Base-by-base conservation (phyloP, 2,888 invertebrate species). In the Drosophila cyrtoloma region DNA sequence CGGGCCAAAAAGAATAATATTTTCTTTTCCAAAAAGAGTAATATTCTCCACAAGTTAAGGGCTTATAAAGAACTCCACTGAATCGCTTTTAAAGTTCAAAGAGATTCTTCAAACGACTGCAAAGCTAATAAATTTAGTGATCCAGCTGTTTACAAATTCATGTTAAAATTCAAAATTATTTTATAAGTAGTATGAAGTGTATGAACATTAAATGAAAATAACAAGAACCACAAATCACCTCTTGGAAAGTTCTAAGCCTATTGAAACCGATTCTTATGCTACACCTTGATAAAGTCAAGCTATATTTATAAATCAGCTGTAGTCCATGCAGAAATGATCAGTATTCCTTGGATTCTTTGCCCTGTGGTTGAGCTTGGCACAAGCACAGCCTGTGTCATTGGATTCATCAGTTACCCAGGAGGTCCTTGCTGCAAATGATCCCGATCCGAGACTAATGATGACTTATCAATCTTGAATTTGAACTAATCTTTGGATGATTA, bases 1-100 rank as follows among this genome's bases (percentile, higher is more conserved):
- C 39, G 14, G 26, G 5, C 56, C 22, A 30, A 68, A 69, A 35
- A 68, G 5, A 39, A 69, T 47, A 69, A 68, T 51, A 35, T 44
- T 63, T 57, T 9, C 10, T 47, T 47, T 26, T 16, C 47, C 26
- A 9, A 47, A 47, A 16, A 16, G 47, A 47, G 47, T 16, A 47
- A 16, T 26, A 16, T 47, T 47, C 47, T 47, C 16, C 26, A 39
- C 6, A 35, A 52, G 19, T 35, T 28, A n/a, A 14, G 19, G 5
- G 16, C 22, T 32, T 32, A 32, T 22, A 22, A 30, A 19, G 16
- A 58, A 47, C n/a, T 10, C 22, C 16, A 22, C 16, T 44, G 5
- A 42, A n/a, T 39, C 4, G 1, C 6, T n/a, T 52, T 30, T n/a
- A 52, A 19, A n/a, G n/a, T 52, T 30, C 19, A 30, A 30, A 52